These are phyloP conservation scores for Acrocephalus scirpaceus DNA, from an alignment of 2,797 vertebrate genomes.

Conservation along the genomic window DNA sequence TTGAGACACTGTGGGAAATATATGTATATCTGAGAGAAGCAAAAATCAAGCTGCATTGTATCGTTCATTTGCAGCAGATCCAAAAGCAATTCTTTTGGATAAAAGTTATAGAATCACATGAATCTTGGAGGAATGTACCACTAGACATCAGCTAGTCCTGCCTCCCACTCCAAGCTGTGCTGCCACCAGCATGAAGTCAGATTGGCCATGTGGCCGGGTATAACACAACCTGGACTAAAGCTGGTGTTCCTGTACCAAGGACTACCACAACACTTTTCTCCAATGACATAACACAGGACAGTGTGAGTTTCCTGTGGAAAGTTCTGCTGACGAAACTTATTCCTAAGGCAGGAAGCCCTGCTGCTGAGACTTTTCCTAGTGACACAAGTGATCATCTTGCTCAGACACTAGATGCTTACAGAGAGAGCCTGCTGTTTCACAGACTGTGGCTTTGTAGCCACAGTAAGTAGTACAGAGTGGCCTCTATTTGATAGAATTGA, in stretches of 20 bases:
- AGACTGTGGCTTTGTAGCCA: background rate
- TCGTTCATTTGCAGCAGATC: background rate
- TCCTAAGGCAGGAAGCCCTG: background rate
- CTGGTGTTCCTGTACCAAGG: background rate
- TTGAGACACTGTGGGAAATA: constrained; percentile 6
- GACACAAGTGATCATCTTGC: background rate
- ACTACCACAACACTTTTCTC: background rate
- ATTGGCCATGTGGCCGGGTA: background rate
- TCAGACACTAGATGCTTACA: background rate
- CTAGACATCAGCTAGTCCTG: background rate
- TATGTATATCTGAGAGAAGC: background rate
- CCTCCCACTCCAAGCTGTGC: background rate
- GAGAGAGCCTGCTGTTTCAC: background rate
- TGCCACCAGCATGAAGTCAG: background rate
- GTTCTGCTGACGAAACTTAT: background rate
- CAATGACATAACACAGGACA: background rate
- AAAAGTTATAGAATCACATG: background rate
- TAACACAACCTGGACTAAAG: background rate
- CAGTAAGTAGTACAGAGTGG: background rate
- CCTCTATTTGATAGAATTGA: background rate
- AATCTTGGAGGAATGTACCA: background rate
- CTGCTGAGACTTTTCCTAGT: background rate
- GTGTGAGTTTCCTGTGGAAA: background rate
- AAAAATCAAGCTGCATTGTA: background rate
- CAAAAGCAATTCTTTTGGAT: background rate